These are phyloP conservation scores for Acronicta leporina DNA, from an alignment of 2,888 invertebrate species.

Conservation along the genomic window DNA sequence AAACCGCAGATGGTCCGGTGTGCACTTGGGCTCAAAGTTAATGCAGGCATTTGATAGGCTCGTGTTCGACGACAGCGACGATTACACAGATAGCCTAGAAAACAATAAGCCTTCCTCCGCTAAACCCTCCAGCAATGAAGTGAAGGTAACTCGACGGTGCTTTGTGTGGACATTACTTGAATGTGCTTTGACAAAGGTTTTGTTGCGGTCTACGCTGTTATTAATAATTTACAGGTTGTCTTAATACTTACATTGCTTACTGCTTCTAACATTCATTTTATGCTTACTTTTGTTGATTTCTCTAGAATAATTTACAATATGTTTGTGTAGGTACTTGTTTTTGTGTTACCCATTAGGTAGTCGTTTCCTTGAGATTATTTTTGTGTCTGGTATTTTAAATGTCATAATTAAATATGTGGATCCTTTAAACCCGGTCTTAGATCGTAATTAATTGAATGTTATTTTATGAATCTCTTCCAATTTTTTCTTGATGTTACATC, in stretches of 20 bases:
- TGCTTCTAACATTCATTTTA: slow-evolving; percentile 64
- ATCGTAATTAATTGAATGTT: neutral
- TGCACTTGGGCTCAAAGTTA: slow-evolving; percentile 91
- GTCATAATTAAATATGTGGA: neutral
- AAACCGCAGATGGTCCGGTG: slow-evolving; percentile 93
- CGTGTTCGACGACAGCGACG: slow-evolving; percentile 91
- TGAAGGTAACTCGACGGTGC: slow-evolving; percentile 82
- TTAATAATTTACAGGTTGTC: slow-evolving; percentile 61
- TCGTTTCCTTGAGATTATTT: neutral
- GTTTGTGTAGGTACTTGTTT: slow-evolving; percentile 20
- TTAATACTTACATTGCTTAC: slow-evolving; percentile 58
- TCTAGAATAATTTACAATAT: slow-evolving; percentile 19
- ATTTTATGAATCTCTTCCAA: neutral
- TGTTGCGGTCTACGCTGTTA: slow-evolving; percentile 61
- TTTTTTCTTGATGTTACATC: neutral
- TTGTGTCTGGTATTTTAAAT: neutral
- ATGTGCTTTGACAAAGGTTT: slow-evolving; percentile 64
- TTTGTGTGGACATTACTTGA: slow-evolving; percentile 62
- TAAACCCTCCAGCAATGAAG: slow-evolving; percentile 86
- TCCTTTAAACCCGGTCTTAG: neutral
- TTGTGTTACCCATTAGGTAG: slow-evolving; percentile 13
- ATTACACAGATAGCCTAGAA: slow-evolving; percentile 93
- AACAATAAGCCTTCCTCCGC: slow-evolving; percentile 83
- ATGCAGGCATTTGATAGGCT: slow-evolving; percentile 93
- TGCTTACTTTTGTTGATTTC: slow-evolving; percentile 51